A percentile compares a stretch with the other conserved stretches of the same genome.
Evolutionary conservation across 2,113 vertebrate species (phyloP).

Genomic region (Barbus barbus): DNA sequence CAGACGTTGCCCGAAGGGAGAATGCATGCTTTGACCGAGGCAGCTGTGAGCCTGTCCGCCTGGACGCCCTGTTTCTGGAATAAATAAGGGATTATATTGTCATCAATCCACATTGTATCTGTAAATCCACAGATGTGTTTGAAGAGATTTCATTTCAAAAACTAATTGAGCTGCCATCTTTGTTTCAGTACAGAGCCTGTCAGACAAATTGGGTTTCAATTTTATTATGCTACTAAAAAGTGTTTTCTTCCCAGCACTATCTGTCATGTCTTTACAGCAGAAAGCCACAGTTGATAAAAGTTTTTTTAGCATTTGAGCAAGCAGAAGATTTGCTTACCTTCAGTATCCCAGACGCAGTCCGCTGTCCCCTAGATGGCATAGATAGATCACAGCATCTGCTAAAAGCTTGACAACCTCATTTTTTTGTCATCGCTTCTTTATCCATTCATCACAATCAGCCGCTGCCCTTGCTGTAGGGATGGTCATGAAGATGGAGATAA

Average conservation of each 20-base stretch:
- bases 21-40: no score
- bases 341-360: not conserved
- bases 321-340: not conserved
- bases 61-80: not conserved
- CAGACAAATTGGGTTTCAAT: not conserved
- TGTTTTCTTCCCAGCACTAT: not conserved
- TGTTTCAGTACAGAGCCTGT: not conserved
- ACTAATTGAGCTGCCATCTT: not conserved
- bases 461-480: slow-evolving; percentile 16
- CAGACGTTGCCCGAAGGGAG: slow-evolving; percentile 34
- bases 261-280: not conserved
- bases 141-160: not conserved
- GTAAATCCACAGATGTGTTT: not conserved
- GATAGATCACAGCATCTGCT: slow-evolving; percentile 22
- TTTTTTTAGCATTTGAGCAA: not conserved
- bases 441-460: slow-evolving; percentile 31
- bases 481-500: slow-evolving; percentile 30
- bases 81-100: not conserved
- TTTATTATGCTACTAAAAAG: not conserved
- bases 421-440: slow-evolving; percentile 27
- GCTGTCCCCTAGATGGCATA: slow-evolving; percentile 8
- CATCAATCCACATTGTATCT: slow-evolving; percentile 4
- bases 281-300: not conserved
- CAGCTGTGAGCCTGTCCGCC: slow-evolving; percentile 13
- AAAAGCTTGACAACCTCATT: slow-evolving; percentile 19